phyloP scores from a whole-genome alignment of 2,888 invertebrate species.

The Rapana venosa region DNA sequence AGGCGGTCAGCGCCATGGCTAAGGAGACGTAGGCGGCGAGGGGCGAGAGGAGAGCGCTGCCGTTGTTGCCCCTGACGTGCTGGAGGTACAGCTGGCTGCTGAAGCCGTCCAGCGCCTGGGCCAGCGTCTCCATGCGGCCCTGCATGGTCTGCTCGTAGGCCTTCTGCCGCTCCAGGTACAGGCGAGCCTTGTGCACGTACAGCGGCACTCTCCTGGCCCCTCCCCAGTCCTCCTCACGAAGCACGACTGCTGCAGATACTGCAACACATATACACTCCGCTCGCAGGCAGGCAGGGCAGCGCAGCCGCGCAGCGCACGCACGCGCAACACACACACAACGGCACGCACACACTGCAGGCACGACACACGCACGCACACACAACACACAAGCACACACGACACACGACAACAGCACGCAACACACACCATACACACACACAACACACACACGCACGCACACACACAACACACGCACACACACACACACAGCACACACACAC shows the following conservation, averaged over 20 bases:
- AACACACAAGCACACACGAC: too few relatives aligned
- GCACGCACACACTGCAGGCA: too few relatives aligned
- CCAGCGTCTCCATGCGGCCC: conserved; percentile 10
- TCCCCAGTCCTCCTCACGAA: not conserved
- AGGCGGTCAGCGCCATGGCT: conserved; percentile 36
- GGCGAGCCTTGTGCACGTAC: conserved; percentile 30
- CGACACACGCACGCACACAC: too few relatives aligned
- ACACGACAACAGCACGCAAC: too few relatives aligned
- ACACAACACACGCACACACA: too few relatives aligned
- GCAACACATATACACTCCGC: not conserved
- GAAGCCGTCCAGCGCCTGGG: conserved; percentile 14
- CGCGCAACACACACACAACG: too few relatives aligned
- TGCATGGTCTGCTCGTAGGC: conserved; percentile 22
- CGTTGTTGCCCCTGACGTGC: not conserved
- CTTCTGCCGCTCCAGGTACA: conserved; percentile 16
- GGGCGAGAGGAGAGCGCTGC: conserved; percentile 39
- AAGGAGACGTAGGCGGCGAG: conserved; percentile 33
- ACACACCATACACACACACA: too few relatives aligned
- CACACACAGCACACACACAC: too few relatives aligned
- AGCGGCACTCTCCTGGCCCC: conserved; percentile 11
- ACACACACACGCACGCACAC: too few relatives aligned
- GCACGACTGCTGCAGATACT: not conserved
- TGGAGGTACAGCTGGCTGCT: conserved; percentile 7
- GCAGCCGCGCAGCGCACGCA: too few relatives aligned
- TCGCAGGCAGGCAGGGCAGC: too few relatives aligned